These are phyloP conservation scores for Tetanocera ferruginea DNA, from an alignment of 2,888 invertebrate species.

Conservation along the genomic window DNA sequence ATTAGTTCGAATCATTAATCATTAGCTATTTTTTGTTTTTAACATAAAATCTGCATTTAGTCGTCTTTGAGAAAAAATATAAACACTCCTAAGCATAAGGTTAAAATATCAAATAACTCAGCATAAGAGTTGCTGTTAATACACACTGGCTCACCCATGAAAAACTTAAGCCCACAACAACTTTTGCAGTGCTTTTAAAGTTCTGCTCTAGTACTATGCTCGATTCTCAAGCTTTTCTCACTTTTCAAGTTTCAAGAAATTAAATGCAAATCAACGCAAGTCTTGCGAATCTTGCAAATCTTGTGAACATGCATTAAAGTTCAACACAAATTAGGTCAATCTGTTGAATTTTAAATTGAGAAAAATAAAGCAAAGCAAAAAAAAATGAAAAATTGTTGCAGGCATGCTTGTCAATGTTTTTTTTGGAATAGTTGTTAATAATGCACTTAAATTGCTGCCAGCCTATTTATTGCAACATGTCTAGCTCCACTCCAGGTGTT, in stretches of 20 bases:
- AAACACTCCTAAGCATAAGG: conserved; percentile 12
- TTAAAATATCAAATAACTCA: conserved; percentile 6
- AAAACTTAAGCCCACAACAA: not conserved
- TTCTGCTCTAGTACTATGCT: not conserved
- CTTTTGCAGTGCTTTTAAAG: no score
- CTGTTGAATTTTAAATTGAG: conserved; percentile 10
- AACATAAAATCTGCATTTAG: conserved; percentile 12
- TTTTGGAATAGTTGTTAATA: not conserved
- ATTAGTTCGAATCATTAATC: no score
- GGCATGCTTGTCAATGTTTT: not conserved
- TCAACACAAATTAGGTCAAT: conserved; percentile 28
- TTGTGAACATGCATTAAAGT: conserved; percentile 20
- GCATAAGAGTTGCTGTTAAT: not conserved
- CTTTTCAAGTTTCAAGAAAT: not conserved
- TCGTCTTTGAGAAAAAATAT: not conserved
- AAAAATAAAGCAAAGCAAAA: not conserved
- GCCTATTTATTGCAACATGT: not conserved
- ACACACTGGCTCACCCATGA: not conserved
- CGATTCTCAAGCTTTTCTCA: not conserved
- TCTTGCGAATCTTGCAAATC: not conserved
- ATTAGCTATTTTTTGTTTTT: no score
- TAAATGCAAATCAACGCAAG: conserved; percentile 13
- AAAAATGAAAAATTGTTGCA: conserved; percentile 11
- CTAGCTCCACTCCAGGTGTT: conserved; percentile 8
- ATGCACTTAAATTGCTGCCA: conserved; percentile 3